Percentiles rank a stretch among this genome's conserved stretches.
phyloP scores from a whole-genome alignment of 1,140 invertebrate genomes.

The Aethina tumida region DNA sequence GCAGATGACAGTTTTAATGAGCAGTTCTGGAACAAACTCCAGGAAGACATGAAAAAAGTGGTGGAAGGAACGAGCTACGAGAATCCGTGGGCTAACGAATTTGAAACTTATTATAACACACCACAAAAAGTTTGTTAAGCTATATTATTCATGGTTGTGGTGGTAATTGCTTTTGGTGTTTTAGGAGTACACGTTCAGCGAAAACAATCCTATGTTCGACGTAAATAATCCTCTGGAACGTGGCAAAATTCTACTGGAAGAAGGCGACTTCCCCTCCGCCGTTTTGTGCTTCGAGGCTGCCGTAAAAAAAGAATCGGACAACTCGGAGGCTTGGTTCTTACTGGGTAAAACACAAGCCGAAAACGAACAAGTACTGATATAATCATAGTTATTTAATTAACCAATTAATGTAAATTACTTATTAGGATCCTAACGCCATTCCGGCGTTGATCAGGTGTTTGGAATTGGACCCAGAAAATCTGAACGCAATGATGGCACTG shows the following conservation, averaged over 20 bases:
- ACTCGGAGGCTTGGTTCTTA: constrained; percentile 72
- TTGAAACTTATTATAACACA: constrained; percentile 47
- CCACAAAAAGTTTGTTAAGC: constrained; percentile 54
- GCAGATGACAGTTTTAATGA: constrained; percentile 7
- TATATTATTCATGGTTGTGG: constrained; percentile 1
- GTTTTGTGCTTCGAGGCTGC: constrained; percentile 96
- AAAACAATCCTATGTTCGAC: constrained; percentile 79
- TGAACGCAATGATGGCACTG: constrained; percentile 77
- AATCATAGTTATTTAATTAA: constrained; percentile 4
- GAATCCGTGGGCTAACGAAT: constrained; percentile 56
- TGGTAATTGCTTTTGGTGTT: constrained; percentile 3
- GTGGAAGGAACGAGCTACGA: constrained; percentile 42
- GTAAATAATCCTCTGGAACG: constrained; percentile 75
- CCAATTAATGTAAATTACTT: constrained; percentile 1
- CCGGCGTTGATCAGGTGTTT: constrained; percentile 80
- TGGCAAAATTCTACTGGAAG: constrained; percentile 70
- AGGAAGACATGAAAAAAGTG: constrained; percentile 68
- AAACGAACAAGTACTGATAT: constrained; percentile 60
- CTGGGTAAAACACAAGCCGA: constrained; percentile 87
- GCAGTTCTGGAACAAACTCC: constrained; percentile 62
- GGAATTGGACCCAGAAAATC: constrained; percentile 69
- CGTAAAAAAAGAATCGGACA: constrained; percentile 72
- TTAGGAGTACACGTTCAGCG: constrained; percentile 71
- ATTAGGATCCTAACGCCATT: constrained; percentile 75
- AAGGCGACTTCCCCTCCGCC: constrained; percentile 88